A percentile compares a stretch with the other conserved stretches of the same genome.
phyloP scores from a whole-genome alignment of 2,797 vertebrate species.

The Hippopotamyrus pictus region DNA sequence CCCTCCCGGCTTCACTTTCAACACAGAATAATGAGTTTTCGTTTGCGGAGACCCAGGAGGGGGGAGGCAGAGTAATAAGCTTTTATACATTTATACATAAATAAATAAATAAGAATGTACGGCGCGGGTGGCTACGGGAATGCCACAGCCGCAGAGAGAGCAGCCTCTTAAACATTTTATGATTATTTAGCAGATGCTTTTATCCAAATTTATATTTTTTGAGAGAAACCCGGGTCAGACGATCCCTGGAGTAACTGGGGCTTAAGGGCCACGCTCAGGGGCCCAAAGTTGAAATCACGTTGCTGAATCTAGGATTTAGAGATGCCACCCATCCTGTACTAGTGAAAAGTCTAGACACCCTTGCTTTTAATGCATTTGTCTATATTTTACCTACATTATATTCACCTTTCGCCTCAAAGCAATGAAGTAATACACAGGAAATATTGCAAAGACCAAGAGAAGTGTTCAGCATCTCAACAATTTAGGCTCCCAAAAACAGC shows the following conservation, averaged over 20 bases:
- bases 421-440: neutral
- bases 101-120: neutral
- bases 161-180: neutral
- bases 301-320: neutral
- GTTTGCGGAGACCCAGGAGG: neutral
- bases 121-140: neutral
- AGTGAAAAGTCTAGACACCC: neutral
- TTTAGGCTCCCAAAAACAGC: neutral
- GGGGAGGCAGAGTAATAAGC: neutral
- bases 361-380: neutral
- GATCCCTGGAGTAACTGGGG: neutral
- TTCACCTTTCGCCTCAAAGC: neutral
- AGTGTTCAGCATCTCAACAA: neutral
- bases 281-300: neutral
- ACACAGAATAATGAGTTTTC: slow-evolving; percentile 11
- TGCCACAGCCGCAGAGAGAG: neutral
- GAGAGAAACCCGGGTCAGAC: neutral
- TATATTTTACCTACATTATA: neutral
- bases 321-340: neutral
- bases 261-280: neutral
- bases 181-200: neutral
- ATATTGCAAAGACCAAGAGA: neutral
- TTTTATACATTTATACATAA: neutral
- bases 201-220: neutral
- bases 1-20: neutral